Base-by-base conservation (phyloP, 2,797 vertebrate species). In the Onychomys arenicola region DNA sequence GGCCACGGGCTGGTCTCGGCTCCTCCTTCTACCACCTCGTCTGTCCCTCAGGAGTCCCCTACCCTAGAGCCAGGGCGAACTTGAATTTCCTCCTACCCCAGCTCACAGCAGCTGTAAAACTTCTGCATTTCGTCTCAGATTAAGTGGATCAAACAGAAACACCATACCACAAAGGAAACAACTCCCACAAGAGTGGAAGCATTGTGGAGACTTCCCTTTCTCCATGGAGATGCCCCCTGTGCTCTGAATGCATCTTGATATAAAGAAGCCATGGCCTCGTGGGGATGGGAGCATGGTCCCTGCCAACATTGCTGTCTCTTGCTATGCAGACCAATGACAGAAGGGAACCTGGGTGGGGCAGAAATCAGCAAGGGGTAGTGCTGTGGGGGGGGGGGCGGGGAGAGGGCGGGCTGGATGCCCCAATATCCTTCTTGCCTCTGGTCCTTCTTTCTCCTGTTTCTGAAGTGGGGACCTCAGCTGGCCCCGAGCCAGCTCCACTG, bases 121-220 rank as follows among this genome's bases (percentile, higher is more conserved):
- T 17, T 21, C 3, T 0, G 1, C 32, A 9, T 52, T 19, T 23
- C 4, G 0, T n/a, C 46, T 46, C 34, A 3, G 12, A 49, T 4
- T 3, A 40, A 4, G 9, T 5, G 17, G 43, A 9, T 0, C 0
- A 4, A 49, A 34, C 10, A 76, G 57, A 43, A 43, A 29, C 0
- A 16, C 16, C 34, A 34, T 1, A 0, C 34, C 16, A 1, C 4
- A 0, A 6, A 23, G 40, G 67, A 27, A 21, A 8, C 27, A 0
- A 6, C 0, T 0, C 0, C 3, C 21, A 0, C 0, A 3, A 13
- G 52, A 2, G 5, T 8, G 2, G 6, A 25, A 1, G 32, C 40
- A 4, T 11, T 2, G 2, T 4, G 12, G 17, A 2, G 10, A 14
- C 2, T 8, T 27, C 19, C 14, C 49, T 55, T 29, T 87, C 23